These are phyloP conservation scores for Halocynthia aurantium DNA, from an alignment of 23 tunicate genomes.

Conservation along the genomic window DNA sequence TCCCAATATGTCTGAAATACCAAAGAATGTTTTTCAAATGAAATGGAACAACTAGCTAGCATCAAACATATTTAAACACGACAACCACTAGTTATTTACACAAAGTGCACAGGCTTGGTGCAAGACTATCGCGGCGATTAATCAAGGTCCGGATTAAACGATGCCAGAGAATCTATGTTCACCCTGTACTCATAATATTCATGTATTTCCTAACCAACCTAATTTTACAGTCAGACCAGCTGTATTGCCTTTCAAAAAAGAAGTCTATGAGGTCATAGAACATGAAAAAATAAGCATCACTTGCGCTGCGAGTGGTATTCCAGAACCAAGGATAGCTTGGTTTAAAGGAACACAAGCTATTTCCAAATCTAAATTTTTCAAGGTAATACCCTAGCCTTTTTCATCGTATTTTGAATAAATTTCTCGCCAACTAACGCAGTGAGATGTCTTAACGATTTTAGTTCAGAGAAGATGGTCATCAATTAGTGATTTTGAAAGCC, in stretches of 20 bases:
- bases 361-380: conserved; percentile 17
- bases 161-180: too few relatives aligned
- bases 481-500: conserved; percentile 37
- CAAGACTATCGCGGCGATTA: too few relatives aligned
- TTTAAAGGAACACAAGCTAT: conserved; percentile 51
- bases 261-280: conserved; percentile 42
- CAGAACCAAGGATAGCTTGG: conserved; percentile 87
- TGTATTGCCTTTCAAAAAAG: conserved; percentile 10
- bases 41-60: too few relatives aligned
- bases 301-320: conserved; percentile 88
- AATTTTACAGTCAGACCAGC: conserved; percentile 59
- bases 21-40: too few relatives aligned
- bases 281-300: conserved; percentile 41
- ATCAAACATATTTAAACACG: too few relatives aligned
- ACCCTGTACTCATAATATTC: neutral
- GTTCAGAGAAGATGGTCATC: conserved; percentile 45
- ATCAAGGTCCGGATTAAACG: too few relatives aligned
- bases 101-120: too few relatives aligned
- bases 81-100: too few relatives aligned
- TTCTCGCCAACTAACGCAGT: too few relatives aligned
- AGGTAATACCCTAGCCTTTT: conserved; percentile 10
- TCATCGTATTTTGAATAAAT: neutral
- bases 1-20: too few relatives aligned
- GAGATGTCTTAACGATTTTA: neutral
- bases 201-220: neutral